These are phyloP conservation scores for Apodemus agrarius DNA, from an alignment of 2,797 vertebrate genomes.

Conservation along the genomic window DNA sequence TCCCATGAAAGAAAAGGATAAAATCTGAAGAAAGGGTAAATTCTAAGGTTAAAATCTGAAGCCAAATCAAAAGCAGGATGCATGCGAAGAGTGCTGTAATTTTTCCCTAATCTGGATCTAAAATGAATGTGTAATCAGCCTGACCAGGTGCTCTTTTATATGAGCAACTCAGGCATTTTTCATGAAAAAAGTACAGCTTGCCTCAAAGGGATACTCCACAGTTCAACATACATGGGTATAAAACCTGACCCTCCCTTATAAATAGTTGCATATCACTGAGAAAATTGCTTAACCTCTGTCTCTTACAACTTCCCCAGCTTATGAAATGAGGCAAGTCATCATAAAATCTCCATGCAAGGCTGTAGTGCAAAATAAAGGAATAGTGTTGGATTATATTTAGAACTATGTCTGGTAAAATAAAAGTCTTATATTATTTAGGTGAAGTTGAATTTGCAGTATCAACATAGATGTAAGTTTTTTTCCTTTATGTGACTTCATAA, in stretches of 20 bases:
- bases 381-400: background rate
- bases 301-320: background rate
- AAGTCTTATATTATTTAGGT: background rate
- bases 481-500: background rate
- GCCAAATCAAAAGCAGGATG: background rate
- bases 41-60: background rate
- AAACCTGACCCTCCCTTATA: background rate
- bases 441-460: background rate
- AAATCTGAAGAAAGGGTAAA: background rate
- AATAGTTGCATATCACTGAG: background rate
- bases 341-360: background rate
- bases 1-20: background rate
- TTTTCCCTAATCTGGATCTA: background rate
- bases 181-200: background rate
- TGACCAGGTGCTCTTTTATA: background rate
- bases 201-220: background rate
- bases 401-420: background rate
- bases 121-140: background rate
- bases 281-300: background rate
- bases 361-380: background rate
- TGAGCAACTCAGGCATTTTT: background rate
- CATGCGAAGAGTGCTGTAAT: rapidly evolving
- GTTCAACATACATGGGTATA: background rate
- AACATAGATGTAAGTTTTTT: background rate
- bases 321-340: background rate